Percentiles rank a stretch among this genome's conserved stretches.
phyloP scores from a whole-genome alignment of 1,140 invertebrate species.

The Papilio dardanus region DNA sequence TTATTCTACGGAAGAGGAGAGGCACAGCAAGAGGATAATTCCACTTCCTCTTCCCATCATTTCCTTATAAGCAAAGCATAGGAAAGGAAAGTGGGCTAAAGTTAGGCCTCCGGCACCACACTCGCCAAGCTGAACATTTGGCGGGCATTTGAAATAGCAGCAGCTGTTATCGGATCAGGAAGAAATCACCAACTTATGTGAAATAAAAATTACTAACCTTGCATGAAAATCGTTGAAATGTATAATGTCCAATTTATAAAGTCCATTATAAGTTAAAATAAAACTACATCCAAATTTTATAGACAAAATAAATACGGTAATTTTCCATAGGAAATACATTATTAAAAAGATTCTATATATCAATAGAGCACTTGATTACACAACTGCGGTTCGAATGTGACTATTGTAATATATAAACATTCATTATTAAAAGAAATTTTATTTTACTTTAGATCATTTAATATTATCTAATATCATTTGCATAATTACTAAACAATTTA shows the following conservation, averaged over 20 bases:
- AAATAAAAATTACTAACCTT: constrained; percentile 53
- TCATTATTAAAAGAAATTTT: background rate
- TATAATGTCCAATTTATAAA: constrained; percentile 51
- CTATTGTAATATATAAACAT: too few relatives aligned
- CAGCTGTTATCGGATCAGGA: background rate
- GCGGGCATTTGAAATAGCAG: background rate
- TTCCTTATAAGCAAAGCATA: too few relatives aligned
- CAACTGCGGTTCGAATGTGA: background rate
- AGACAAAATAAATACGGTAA: background rate
- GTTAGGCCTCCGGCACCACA: too few relatives aligned
- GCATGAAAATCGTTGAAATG: constrained; percentile 63
- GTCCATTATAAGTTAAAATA: constrained; percentile 47
- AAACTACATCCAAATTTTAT: constrained; percentile 36
- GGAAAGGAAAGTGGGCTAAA: too few relatives aligned
- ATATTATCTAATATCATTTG: background rate
- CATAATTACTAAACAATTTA: background rate
- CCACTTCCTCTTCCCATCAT: too few relatives aligned
- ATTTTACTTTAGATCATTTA: background rate
- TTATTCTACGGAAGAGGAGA: too few relatives aligned
- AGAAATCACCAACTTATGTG: background rate
- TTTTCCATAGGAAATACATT: constrained; percentile 18
- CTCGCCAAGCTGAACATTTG: background rate
- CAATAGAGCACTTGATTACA: constrained; percentile 6
- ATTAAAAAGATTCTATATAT: constrained; percentile 22
- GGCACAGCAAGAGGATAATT: too few relatives aligned